These are phyloP conservation scores for Poliocrania exsul DNA, from an alignment of 2,797 vertebrate genomes.

Conservation along the genomic window DNA sequence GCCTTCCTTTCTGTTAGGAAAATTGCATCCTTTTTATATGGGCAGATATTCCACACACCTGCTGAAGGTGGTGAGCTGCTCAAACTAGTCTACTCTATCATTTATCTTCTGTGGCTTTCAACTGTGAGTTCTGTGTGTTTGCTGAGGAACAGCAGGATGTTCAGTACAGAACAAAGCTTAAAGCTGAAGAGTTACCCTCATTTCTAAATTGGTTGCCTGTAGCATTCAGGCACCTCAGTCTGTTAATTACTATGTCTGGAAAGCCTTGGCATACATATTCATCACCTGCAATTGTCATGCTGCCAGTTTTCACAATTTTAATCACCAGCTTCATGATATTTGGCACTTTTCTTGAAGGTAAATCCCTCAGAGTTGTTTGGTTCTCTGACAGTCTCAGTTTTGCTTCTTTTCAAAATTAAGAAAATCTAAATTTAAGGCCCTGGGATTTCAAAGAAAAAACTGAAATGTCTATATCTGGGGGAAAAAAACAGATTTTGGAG, in stretches of 20 bases:
- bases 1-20: not conserved
- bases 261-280: conserved; percentile 53
- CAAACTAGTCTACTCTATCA: not conserved
- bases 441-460: not conserved
- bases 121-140: not conserved
- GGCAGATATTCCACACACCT: not conserved
- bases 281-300: conserved; percentile 48
- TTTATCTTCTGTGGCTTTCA: conserved; percentile 10
- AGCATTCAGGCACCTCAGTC: conserved; percentile 32
- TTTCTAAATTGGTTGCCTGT: conserved; percentile 33
- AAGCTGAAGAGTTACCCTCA: not conserved
- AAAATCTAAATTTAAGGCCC: not conserved
- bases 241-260: conserved; percentile 59
- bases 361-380: conserved; percentile 10
- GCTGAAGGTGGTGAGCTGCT: not conserved
- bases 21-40: not conserved
- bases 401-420: not conserved
- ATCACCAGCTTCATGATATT: conserved; percentile 22
- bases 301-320: conserved; percentile 51
- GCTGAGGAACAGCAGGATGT: not conserved
- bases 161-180: not conserved
- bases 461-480: not conserved
- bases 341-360: conserved; percentile 40
- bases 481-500: not conserved
- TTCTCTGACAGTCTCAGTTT: conserved; percentile 15